Evolutionary conservation across 2,113 vertebrate species (phyloP), one percentile per base, ranked within the genome.

Genomic region (Rhinoderma darwinii): DNA sequence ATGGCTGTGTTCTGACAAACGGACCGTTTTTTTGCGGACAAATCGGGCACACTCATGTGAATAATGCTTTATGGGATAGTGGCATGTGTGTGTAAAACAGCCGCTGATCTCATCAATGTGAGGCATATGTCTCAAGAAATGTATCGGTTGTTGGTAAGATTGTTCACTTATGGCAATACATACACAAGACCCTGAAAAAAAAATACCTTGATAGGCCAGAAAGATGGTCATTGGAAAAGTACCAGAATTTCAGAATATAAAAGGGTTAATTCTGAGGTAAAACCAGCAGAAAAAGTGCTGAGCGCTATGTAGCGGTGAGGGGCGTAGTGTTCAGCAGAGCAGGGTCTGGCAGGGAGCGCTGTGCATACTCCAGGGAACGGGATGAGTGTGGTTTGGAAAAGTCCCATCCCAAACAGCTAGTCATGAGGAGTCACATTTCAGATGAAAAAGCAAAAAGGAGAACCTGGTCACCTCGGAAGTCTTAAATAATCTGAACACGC

Each of bases 351-450:
- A 72, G 59, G 20, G 32, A 68, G 30, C 8, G 43, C 30, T 50
- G 32, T 11, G 17, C 32, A 78, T 47, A 50, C 84, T 79, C 84
- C 43, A 70, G 75, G 75, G 84, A 72, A 56, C 63, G 66, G 84
- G 77, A 86, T 81, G 76, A 89, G 89, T 82, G 90, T 47, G 88
- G 89, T 91, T 88, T 92, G 84, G 88, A 92, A 47, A 87, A 54
- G 84, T 39, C 76, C 88, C 89, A 92, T 89, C n/a, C 43, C 88
- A 92, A 93, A 91, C 25, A 92, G 72, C n/a, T 51, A 68, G 84
- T 88, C 72, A 73, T 43, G n/a, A 41, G 80, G 68, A 86, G 63
- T 86, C 77, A 80, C 66, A 86, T 81, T 86, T 81, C 77, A 81
- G 59, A 86, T 86, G 63, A 73, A 86, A 86, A 15, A 32, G 68